Conservation (phyloP, 2,113 vertebrate genomes). For the Abramis brama region DNA sequence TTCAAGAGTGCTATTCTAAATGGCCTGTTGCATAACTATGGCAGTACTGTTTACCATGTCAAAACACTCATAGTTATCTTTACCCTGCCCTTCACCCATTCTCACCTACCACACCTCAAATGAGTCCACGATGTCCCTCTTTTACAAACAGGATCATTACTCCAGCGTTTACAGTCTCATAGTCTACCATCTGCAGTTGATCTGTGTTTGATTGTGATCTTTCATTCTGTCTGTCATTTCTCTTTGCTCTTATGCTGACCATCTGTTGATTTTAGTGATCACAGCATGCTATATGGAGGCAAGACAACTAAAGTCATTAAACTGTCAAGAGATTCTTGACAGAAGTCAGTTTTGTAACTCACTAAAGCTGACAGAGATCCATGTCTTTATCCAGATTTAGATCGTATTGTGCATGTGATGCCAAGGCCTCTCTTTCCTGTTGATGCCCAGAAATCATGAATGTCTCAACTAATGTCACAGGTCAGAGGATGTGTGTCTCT, state of each 20-base stretch:
- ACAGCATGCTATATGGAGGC: neutral
- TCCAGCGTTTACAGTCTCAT: neutral
- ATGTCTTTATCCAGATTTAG: neutral
- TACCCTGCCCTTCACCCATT: conserved; percentile 41
- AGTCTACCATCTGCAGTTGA: neutral
- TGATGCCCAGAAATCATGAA: conserved; percentile 56
- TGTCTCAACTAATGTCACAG: conserved; percentile 57
- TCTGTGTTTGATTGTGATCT: neutral
- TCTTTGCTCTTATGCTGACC: conserved; percentile 2
- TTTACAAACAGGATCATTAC: conserved; percentile 48
- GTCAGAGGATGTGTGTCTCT: conserved; percentile 74
- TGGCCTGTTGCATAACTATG: conserved; percentile 53
- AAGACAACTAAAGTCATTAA: conserved; percentile 11
- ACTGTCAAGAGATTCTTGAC: neutral
- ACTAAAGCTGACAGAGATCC: neutral
- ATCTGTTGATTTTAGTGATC: conserved; percentile 9
- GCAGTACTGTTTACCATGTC: conserved; percentile 48
- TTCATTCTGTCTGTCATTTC: conserved; percentile 8
- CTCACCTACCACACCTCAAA: conserved; percentile 5
- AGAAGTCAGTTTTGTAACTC: neutral
- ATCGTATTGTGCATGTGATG: conserved; percentile 13
- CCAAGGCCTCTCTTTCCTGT: conserved; percentile 60
- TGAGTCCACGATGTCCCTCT: conserved; percentile 16
- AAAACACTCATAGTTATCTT: conserved; percentile 12
- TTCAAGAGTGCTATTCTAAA: conserved; percentile 62